Evolutionary conservation across 2,888 invertebrate species (phyloP).

Genomic region (Fragum whitleyi): DNA sequence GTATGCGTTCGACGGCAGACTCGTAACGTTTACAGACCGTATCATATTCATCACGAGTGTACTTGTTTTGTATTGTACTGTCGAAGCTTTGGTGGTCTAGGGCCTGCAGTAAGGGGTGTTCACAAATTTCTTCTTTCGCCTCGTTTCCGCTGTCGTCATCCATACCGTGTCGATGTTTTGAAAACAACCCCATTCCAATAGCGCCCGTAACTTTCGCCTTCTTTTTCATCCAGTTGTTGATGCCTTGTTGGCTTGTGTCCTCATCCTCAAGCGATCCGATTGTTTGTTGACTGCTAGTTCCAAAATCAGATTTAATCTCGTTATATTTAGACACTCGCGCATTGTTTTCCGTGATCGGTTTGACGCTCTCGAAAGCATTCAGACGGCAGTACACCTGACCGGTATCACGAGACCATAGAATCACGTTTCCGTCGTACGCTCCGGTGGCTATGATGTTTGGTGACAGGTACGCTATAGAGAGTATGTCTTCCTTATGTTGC

Average conservation of each 20-base stretch:
- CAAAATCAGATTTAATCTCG: slow-evolving; percentile 10
- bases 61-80: slow-evolving; percentile 14
- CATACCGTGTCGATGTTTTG: neutral
- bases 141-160: neutral
- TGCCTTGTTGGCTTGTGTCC: slow-evolving; percentile 1
- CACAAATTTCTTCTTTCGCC: slow-evolving; percentile 37
- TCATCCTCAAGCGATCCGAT: slow-evolving; percentile 27
- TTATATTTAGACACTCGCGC: neutral
- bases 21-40: slow-evolving; percentile 71
- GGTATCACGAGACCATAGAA: slow-evolving; percentile 93
- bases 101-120: slow-evolving; percentile 68
- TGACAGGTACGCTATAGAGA: slow-evolving; percentile 88
- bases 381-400: slow-evolving; percentile 85
- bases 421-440: slow-evolving; percentile 92
- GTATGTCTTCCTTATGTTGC: slow-evolving; percentile 91
- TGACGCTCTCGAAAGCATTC: slow-evolving; percentile 68
- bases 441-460: slow-evolving; percentile 86
- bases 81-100: slow-evolving; percentile 42
- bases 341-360: slow-evolving; percentile 56
- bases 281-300: slow-evolving; percentile 25
- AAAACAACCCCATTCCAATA: slow-evolving; percentile 24
- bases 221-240: slow-evolving; percentile 21
- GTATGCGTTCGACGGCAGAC: slow-evolving; percentile 84
- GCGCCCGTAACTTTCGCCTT: slow-evolving; percentile 27
- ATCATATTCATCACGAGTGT: slow-evolving; percentile 69